Base-by-base conservation (phyloP, 2,113 vertebrate genomes). In the Prionailurus viverrinus region DNA sequence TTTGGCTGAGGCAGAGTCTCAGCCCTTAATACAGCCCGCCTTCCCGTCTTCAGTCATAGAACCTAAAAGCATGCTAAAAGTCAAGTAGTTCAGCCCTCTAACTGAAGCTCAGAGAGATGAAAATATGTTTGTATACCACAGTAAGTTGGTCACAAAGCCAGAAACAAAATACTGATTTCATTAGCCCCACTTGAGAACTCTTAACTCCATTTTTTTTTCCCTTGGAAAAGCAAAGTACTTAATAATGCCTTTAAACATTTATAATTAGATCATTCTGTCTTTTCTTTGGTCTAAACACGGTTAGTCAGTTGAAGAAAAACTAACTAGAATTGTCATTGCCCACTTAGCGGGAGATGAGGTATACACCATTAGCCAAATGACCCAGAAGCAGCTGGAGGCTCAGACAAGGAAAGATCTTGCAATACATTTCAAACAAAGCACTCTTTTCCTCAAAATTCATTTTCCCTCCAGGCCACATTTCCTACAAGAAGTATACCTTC, bases 241-340 rank as follows among this genome's bases (percentile, higher is more conserved):
- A 89, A 87, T 92, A 96, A 93, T 87, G 55, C 4, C 69, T 90
- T 90, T 93, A 96, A 92, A 95, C 48, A 58, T 97, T 25, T 79
- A 79, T 84, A 90, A 94, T 95, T 90, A 96, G 83, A 90, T 92
- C 23, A 41, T 74, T 83, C 41, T 93, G 33, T 74, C 87, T 97
- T 87, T 96, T 87, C 55, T 97, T 95, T 76, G 94, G 21, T 94
- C 74, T 96, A 95, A 96, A 83, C 45, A 97, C 5, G 53, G 88
- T 92, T 80, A 97, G 61, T 87, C 74, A 81, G 36, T 92, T 95
- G 89, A 95, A 79, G 91, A 94, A 94, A 95, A 80, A 63, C 58
- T 93, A 96, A 92, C 63, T 68, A 92, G 79, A 94, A 29, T 61
- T 96, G 76, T 82, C 89, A 95, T 84, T 97, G 73, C 6, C 86